phyloP scores from a whole-genome alignment of 2,113 vertebrate genomes.

The Speoplatyrhinus poulsoni region DNA sequence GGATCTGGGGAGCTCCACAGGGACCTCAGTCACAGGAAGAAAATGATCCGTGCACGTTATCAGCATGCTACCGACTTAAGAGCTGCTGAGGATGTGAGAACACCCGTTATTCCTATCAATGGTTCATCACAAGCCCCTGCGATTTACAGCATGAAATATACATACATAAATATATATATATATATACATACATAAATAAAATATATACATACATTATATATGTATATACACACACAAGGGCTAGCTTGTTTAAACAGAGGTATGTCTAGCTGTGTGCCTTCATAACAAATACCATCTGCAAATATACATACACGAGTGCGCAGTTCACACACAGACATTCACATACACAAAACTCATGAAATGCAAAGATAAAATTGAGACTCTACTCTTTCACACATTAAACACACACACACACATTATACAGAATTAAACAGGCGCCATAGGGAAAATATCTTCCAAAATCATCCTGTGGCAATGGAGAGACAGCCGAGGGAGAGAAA shows the following conservation, averaged over 20 bases:
- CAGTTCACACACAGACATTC: not conserved
- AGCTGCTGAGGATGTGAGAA: slow-evolving; percentile 48
- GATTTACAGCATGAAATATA: not conserved
- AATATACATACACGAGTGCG: not conserved
- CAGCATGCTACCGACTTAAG: slow-evolving; percentile 33
- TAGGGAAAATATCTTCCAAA: not conserved
- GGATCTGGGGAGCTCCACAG: not conserved
- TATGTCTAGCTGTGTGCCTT: slow-evolving; percentile 17
- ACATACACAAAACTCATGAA: slow-evolving; percentile 9
- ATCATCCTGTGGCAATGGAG: not conserved
- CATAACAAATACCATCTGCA: not conserved
- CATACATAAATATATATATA: too few relatives aligned
- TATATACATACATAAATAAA: too few relatives aligned
- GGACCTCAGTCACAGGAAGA: not conserved
- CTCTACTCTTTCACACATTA: not conserved
- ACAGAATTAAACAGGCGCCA: not conserved
- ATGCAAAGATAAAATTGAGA: slow-evolving; percentile 27
- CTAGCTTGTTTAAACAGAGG: slow-evolving; percentile 26
- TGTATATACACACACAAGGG: slow-evolving; percentile 41
- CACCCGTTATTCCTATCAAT: slow-evolving; percentile 41
- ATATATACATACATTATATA: slow-evolving; percentile 12
- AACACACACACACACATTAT: not conserved
- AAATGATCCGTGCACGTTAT: not conserved
- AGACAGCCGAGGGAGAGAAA: slow-evolving; percentile 1
- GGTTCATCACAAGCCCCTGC: slow-evolving; percentile 18